Percentiles rank a stretch among this genome's conserved stretches.
phyloP scores from a whole-genome alignment of 1,140 invertebrate genomes.

The Harlomillsia oculata region DNA sequence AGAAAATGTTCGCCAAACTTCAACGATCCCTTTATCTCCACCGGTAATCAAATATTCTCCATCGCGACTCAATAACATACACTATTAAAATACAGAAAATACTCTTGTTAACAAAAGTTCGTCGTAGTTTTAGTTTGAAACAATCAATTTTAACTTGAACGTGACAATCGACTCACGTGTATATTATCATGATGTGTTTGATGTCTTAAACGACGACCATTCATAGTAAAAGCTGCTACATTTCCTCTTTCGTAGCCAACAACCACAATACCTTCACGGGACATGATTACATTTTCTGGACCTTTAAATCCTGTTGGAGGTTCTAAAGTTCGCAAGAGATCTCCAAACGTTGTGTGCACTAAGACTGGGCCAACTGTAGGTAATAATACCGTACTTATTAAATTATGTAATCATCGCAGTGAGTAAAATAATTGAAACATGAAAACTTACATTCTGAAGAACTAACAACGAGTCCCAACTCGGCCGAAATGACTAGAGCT shows the following conservation, averaged over 20 bases:
- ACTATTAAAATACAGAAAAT: constrained; percentile 50
- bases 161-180: constrained; percentile 55
- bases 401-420: too few relatives aligned
- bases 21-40: constrained; percentile 91
- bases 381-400: neutral
- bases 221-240: constrained; percentile 85
- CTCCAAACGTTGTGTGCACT: constrained; percentile 96
- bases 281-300: constrained; percentile 86
- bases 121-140: constrained; percentile 2
- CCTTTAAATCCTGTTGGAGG: constrained; percentile 65
- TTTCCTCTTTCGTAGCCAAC: constrained; percentile 85
- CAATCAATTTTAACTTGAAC: too few relatives aligned
- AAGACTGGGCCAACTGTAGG: constrained; percentile 79
- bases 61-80: constrained; percentile 86
- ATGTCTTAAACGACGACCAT: constrained; percentile 73
- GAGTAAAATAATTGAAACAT: too few relatives aligned
- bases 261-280: constrained; percentile 90
- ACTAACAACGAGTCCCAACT: constrained; percentile 93
- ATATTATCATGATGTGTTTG: constrained; percentile 90
- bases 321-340: constrained; percentile 83
- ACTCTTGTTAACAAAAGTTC: neutral
- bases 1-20: constrained; percentile 96
- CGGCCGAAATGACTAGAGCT: constrained; percentile 90
- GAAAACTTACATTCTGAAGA: constrained; percentile 76
- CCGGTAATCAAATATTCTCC: constrained; percentile 96